These are phyloP conservation scores for Gryon sp. DNA, from an alignment of 1,140 invertebrate species.

Conservation along the genomic window DNA sequence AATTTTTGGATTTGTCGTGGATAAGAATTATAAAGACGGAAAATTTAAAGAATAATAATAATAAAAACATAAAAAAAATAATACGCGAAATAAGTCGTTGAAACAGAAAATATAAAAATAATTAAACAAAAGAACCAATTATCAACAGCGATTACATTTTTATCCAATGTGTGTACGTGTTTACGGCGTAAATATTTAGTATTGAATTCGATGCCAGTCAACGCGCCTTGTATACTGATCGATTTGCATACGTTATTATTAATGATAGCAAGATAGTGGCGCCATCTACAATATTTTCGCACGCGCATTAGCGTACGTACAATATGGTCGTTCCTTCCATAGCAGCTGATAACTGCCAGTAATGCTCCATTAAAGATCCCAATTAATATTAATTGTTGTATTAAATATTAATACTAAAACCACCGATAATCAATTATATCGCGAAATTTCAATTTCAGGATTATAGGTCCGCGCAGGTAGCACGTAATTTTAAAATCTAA, in stretches of 20 bases:
- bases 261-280: slow-evolving; percentile 53
- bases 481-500: slow-evolving; percentile 32
- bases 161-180: slow-evolving; percentile 43
- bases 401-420: slow-evolving; percentile 46
- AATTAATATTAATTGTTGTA: slow-evolving; percentile 52
- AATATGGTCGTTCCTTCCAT: slow-evolving; percentile 65
- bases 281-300: slow-evolving; percentile 59
- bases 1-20: slow-evolving; percentile 25
- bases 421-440: slow-evolving; percentile 51
- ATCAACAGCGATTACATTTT: slow-evolving; percentile 35
- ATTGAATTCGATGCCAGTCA: slow-evolving; percentile 54
- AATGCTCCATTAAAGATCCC: slow-evolving; percentile 62
- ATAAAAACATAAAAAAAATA: background rate
- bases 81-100: background rate
- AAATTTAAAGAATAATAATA: background rate
- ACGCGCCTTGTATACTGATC: slow-evolving; percentile 57
- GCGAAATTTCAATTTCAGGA: slow-evolving; percentile 47
- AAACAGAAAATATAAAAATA: no score
- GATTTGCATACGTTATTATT: slow-evolving; percentile 60
- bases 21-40: slow-evolving; percentile 5
- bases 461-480: slow-evolving; percentile 40
- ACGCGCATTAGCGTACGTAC: slow-evolving; percentile 62
- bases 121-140: slow-evolving; percentile 38
- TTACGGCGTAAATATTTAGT: slow-evolving; percentile 42
- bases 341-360: slow-evolving; percentile 66